A percentile compares a stretch with the other conserved stretches of the same genome.
phyloP scores from a whole-genome alignment of 2,888 invertebrate genomes.

The Dynastes maya region DNA sequence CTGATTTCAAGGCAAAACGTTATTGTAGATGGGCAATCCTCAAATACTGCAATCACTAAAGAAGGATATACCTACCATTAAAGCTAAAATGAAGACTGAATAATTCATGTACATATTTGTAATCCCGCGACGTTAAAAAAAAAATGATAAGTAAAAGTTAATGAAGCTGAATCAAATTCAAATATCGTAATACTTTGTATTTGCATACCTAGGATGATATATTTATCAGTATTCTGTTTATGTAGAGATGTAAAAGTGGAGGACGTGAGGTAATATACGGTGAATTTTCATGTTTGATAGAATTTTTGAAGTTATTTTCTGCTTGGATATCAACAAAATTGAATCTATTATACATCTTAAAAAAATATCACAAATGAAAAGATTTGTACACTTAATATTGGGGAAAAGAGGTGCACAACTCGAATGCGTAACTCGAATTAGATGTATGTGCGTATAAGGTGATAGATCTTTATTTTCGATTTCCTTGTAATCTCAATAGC shows the following conservation, averaged over 20 bases:
- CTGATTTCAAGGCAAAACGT: background rate
- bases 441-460: no score
- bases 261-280: slow-evolving; percentile 6
- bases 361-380: no score
- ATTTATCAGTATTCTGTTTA: slow-evolving; percentile 47
- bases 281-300: slow-evolving; percentile 18
- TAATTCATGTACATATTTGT: slow-evolving; percentile 58
- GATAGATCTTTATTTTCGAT: no score
- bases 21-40: slow-evolving; percentile 14
- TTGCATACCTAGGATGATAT: slow-evolving; percentile 40
- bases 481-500: no score
- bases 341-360: no score
- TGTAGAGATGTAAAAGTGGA: slow-evolving; percentile 31
- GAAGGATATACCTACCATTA: slow-evolving; percentile 40
- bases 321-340: background rate
- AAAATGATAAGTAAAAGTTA: slow-evolving; percentile 38
- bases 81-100: slow-evolving; percentile 61
- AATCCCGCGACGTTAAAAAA: slow-evolving; percentile 56
- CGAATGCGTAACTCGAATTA: no score
- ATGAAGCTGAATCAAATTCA: slow-evolving; percentile 56
- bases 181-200: slow-evolving; percentile 50
- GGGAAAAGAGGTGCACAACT: no score
- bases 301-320: background rate
- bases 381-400: no score
- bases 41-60: slow-evolving; percentile 47